phyloP scores from a whole-genome alignment of 64 coral and sea anemone genomes.

The Dendronephthya gigantea region DNA sequence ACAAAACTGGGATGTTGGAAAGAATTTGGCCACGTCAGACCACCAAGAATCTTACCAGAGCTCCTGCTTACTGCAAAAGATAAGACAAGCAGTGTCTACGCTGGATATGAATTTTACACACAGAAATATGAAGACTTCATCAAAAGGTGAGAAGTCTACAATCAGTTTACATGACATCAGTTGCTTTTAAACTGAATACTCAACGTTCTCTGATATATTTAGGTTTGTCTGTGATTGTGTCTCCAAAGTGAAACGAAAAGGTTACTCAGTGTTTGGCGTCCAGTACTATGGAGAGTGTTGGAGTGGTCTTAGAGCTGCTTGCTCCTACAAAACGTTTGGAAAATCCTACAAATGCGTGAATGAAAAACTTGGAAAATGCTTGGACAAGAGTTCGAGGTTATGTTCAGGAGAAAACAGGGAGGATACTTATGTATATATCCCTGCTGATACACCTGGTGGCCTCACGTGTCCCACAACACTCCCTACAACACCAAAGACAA shows the following conservation, averaged over 20 bases:
- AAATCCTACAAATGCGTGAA: not conserved
- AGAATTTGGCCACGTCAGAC: not conserved
- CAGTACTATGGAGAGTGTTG: constrained; percentile 65
- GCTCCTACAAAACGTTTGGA: constrained; percentile 35
- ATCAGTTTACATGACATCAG: too few species aligned
- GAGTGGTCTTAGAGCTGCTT: constrained; percentile 36
- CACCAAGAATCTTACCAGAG: not conserved
- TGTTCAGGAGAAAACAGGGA: not conserved
- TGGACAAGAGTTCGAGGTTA: not conserved
- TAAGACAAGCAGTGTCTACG: not conserved
- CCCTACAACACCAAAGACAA: not conserved
- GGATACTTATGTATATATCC: not conserved
- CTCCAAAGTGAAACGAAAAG: constrained; percentile 3
- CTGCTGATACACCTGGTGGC: not conserved
- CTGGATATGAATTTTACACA: not conserved
- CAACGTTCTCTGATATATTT: not conserved
- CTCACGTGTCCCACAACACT: not conserved
- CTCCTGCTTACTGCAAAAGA: not conserved
- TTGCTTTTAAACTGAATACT: too few species aligned
- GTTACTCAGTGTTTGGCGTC: constrained; percentile 43
- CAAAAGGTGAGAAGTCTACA: not conserved
- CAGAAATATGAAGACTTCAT: not conserved
- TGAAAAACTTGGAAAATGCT: not conserved
- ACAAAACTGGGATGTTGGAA: not conserved
- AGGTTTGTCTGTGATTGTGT: constrained; percentile 31